Base-by-base conservation (phyloP, 1,140 invertebrate genomes). In the Pseudomyrmex sp. region DNA sequence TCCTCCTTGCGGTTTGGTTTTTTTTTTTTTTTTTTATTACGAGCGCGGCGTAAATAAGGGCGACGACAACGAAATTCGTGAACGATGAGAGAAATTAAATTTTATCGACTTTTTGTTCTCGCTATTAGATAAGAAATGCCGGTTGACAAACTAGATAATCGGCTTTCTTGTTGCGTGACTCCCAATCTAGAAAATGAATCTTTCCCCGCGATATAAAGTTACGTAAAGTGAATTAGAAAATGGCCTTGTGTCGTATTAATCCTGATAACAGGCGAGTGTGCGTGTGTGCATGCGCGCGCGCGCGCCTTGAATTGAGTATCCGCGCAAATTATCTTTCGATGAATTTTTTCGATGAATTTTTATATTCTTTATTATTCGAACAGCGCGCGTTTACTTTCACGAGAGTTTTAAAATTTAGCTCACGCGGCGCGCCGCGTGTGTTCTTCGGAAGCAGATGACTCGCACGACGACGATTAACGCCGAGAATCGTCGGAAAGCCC, bases 161-260 rank as follows among this genome's bases (percentile, higher is more conserved):
- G 7, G 7, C n/a, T 20, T 48, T 26, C 10, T 69, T 18, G n/a
- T 76, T 44, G 76, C 44, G 48, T 76, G 54, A 79, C 44, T 79
- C 59, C 26, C 54, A 59, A 70, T 79, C 76, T 80, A 72, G 46
- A 13, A 79, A 58, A 69, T 26, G 35, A 70, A 59, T 72, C 44
- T 59, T n/a, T 26, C 20, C 44, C 35, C 35, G 35, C 35, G 4
- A 35, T 35, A 80, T 52, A 59, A 50, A 68, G 52, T 69, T 77
- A 77, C 50, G 8, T 23, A 77, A 69, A 69, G 35, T 77, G 50
- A 77, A 77, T 77, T 69, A 77, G 20, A 79, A 69, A 79, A 58
- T 58, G 44, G 72, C 56, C 66, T 80, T 20, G 44, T 15, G 44
- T 5, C n/a, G 7, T 58, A 77, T 77, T 68, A 54, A 77, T 59